Evolutionary conservation across 1,140 invertebrate species (phyloP), one percentile per base, ranked within the genome.

Genomic region (Sarcophaga peregrina): DNA sequence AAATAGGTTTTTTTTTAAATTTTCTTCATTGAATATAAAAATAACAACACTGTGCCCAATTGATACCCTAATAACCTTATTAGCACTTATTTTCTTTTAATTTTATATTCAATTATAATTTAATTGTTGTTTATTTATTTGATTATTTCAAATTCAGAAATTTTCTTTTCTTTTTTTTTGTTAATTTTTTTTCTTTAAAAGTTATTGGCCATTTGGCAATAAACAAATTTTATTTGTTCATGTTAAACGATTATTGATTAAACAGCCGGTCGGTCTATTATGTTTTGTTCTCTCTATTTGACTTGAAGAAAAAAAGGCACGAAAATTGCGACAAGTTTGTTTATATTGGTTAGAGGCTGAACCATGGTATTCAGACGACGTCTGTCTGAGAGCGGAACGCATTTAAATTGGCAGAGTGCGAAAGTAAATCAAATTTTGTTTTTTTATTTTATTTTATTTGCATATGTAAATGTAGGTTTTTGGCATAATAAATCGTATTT

Each of bases 201-300:
- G 54, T 58, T 58, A 58, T 58, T 58, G 54, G 54, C 54, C 54
- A 58, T 58, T 58, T 58, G 54, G 54, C 54, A 58, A 58, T 58
- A 58, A 58, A 6, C 8, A 58, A 58, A 37, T 37, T 37, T 37
- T 37, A 37, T 37, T 37, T 37, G 25, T 37, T 58, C 13, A 58
- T 1, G n/a, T 15, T 58, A 58, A 58, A 58, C 54, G n/a, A 58
- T 58, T 58, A 13, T 15, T 58, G 54, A 58, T 58, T 58, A 58
- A 11, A 58, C 54, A n/a, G 54, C n/a, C 54, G 4, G 25, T 4
- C 54, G 54, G 54, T 58, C 54, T 13, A 58, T 58, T 58, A 58
- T 10, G 54, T 58, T 58, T 58, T 37, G 25, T 37, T 37, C 25
- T 37, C 25, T 37, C 25, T 37, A 37, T 37, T 37, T 37, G 25